Conservation (phyloP, 2,888 invertebrate genomes). For the Caradrina kadenii region DNA sequence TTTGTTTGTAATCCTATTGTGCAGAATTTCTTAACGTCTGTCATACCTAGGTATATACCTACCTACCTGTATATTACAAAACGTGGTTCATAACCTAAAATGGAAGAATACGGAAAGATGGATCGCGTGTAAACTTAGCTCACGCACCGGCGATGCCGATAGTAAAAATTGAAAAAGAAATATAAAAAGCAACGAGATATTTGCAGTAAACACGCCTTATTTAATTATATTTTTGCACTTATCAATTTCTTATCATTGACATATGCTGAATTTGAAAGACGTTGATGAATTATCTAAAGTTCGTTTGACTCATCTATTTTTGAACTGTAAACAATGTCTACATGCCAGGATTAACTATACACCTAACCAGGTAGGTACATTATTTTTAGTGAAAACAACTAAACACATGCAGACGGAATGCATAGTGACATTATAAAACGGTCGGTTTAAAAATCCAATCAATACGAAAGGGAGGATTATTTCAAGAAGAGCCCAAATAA, state of each 20-base stretch:
- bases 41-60: not conserved
- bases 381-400: not conserved
- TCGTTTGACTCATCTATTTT: not conserved
- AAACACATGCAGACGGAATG: no score
- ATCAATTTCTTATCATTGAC: slow-evolving; percentile 46
- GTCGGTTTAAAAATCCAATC: no score
- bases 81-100: slow-evolving; percentile 43
- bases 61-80: not conserved
- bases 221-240: slow-evolving; percentile 38
- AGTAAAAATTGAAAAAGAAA: slow-evolving; percentile 45
- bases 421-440: no score
- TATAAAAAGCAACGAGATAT: slow-evolving; percentile 41
- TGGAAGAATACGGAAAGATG: slow-evolving; percentile 61
- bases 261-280: slow-evolving; percentile 28
- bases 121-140: slow-evolving; percentile 59
- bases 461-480: no score
- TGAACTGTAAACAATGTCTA: slow-evolving; percentile 5
- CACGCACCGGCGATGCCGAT: slow-evolving; percentile 54
- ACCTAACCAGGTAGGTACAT: no score
- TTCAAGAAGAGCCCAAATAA: no score
- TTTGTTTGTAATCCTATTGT: slow-evolving; percentile 8
- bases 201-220: slow-evolving; percentile 37
- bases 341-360: not conserved
- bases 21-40: slow-evolving; percentile 12
- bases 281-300: slow-evolving; percentile 30